Evolutionary conservation across 2,797 vertebrate genomes (phyloP), one percentile per base, ranked within the genome.

Genomic region (Crenuchus spilurus): DNA sequence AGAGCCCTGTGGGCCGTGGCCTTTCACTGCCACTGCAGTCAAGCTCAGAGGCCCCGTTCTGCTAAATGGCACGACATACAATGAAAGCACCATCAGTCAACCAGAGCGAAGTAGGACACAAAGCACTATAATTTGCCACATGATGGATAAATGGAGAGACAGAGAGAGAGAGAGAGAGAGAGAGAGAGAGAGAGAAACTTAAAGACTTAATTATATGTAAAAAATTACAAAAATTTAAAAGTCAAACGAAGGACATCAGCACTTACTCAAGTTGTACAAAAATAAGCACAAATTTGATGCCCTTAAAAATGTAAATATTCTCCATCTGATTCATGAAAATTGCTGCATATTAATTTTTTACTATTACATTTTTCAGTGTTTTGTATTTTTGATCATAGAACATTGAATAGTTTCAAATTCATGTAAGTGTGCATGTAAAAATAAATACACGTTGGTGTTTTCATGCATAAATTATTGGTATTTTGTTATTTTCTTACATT

Each of bases 1-100:
- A 66, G 63, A 67, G 39, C 22, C 42, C 69, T 44, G 46, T 58
- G 46, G 41, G 52, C 66, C 18, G 16, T 68, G 70, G 31, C 30
- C 65, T 79, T 57, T 74, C 60, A 46, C 62, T 9, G n/a, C 24
- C 51, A 71, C 26, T 28, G 26, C 26, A 41, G 67, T 69, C 75
- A 55, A 61, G 5, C 52, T 62, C 58, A 77, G 64, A 77, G 58
- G 54, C 51, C 57, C 51, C 16, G 3, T 48, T 49, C 52, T 49
- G 68, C 52, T 65, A 51, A 62, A 76, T 65, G 51, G 60, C 39
- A 33, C 10, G n/a, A 18, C 49, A 30, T 11, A 58, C 33, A 41
- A 62, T 74, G 66, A 70, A 57, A 75, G 66, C 30, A 39, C 22
- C 65, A 77, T 78, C 52, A 68, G 68, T 78, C 65, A 80, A 48